A percentile compares a stretch with the other conserved stretches of the same genome.
Conservation (phyloP, 2,888 invertebrate genomes). For the Drosophila mulleri region DNA sequence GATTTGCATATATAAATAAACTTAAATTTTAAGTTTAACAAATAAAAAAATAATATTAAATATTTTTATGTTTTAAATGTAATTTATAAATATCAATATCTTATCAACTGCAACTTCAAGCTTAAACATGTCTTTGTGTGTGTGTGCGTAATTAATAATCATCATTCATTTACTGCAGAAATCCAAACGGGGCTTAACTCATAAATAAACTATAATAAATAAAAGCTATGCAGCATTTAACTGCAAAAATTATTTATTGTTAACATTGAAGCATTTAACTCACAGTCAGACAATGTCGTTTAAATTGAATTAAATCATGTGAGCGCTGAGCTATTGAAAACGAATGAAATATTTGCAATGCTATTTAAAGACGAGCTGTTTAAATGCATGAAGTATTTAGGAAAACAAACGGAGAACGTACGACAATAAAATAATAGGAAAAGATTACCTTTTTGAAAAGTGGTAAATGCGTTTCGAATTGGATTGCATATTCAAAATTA, state of each 20-base stretch:
- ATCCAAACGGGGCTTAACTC: not conserved
- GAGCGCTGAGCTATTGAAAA: constrained; percentile 2
- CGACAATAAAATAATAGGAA: not conserved
- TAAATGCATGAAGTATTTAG: not conserved
- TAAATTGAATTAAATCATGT: constrained; percentile 12
- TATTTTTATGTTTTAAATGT: not conserved
- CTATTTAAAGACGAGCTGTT: not conserved
- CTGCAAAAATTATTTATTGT: constrained; percentile 11
- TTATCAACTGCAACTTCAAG: not conserved
- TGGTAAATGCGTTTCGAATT: too few species aligned
- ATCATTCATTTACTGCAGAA: constrained; percentile 5
- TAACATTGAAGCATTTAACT: constrained; percentile 9
- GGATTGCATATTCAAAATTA: too few species aligned
- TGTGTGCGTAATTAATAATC: constrained; percentile 15
- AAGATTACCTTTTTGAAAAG: too few species aligned
- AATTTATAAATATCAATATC: not conserved
- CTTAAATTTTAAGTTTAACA: too few species aligned
- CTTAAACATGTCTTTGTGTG: not conserved
- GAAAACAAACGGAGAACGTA: not conserved
- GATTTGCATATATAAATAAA: too few species aligned
- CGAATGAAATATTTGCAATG: not conserved
- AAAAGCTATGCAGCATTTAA: constrained; percentile 1
- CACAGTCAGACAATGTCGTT: not conserved
- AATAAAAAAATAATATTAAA: too few species aligned
- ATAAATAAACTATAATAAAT: constrained; percentile 9